Evolutionary conservation across 23 tunicate species (phyloP), one percentile per base, ranked within the genome.

Genomic region (Ascidia mentula): DNA sequence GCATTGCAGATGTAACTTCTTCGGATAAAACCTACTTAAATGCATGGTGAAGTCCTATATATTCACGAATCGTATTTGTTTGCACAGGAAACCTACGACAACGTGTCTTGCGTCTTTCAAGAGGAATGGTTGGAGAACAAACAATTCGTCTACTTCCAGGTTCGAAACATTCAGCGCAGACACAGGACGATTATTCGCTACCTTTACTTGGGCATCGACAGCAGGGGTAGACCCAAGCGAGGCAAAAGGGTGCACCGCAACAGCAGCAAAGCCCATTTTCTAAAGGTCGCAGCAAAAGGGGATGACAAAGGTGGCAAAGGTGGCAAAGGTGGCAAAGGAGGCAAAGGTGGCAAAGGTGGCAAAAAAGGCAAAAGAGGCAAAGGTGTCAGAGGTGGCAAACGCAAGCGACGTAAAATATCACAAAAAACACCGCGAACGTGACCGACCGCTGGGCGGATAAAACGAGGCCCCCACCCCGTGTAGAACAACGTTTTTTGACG

Each of bases 71-170:
- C 30, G 12, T 60, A 24, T 69, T 35, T 80, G 32, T 30, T 77
- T 72, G 34, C n/a, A 53, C 86, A 88, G 92, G 81, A 88, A 88
- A 81, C 72, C 71, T 75, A 72, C 86, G 35, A 80, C 86, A 69
- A 85, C 17, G 24, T 77, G 18, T 80, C 71, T 22, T 74, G 94
- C 80, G 72, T 82, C 42, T 88, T 88, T 42, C 72, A 82, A 40
- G 94, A 88, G 40, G 45, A 79, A 46, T 22, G 82, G 80, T 69
- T 78, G 33, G 82, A 77, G 46, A 78, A 82, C 34, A 45, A 59
- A 40, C 77, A 80, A 80, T 88, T 78, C 77, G 71, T 83, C 17
- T 88, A 69, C 84, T 79, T 75, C 71, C 31, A 74, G 31, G 30
- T 60, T 26, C 45, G 37, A 17, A 61, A 30, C 35, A 34, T 22